Conservation (phyloP, 2,797 vertebrate genomes). For the Myotis myotis region DNA sequence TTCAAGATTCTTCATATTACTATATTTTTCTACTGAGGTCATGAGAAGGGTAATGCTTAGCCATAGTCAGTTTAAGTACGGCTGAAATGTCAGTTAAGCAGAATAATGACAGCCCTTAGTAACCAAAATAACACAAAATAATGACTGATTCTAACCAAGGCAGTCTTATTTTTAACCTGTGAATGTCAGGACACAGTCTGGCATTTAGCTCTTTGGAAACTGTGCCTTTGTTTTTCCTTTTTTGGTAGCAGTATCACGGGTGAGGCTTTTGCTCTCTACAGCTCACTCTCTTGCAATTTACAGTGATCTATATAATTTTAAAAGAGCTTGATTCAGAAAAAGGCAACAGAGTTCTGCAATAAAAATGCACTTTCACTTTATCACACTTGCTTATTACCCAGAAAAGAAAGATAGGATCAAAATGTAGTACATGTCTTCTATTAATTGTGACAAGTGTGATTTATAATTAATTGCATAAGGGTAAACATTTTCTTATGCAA, state of each 20-base stretch:
- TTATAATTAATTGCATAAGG: background rate
- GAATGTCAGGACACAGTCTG: conserved; percentile 30
- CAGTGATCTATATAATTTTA: conserved; percentile 9
- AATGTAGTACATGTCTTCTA: background rate
- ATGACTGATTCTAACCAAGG: conserved; percentile 8
- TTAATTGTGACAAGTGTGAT: background rate
- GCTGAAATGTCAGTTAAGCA: conserved; percentile 60
- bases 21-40: conserved; percentile 45
- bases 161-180: background rate
- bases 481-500: background rate
- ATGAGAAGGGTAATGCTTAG: conserved; percentile 42
- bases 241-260: background rate
- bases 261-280: background rate
- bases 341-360: background rate
- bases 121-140: conserved; percentile 56
- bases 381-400: background rate
- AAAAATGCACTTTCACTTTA: conserved; percentile 43
- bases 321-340: conserved; percentile 3
- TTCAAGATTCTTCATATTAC: conserved; percentile 26
- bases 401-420: background rate
- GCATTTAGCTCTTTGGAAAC: background rate
- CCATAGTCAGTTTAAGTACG: conserved; percentile 11
- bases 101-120: conserved; percentile 61
- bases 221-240: background rate
- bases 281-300: background rate